A percentile compares a stretch with the other conserved stretches of the same genome.
These are phyloP conservation scores for Buceros bicornis DNA, from an alignment of 2,797 vertebrate species.

Conservation along the genomic window DNA sequence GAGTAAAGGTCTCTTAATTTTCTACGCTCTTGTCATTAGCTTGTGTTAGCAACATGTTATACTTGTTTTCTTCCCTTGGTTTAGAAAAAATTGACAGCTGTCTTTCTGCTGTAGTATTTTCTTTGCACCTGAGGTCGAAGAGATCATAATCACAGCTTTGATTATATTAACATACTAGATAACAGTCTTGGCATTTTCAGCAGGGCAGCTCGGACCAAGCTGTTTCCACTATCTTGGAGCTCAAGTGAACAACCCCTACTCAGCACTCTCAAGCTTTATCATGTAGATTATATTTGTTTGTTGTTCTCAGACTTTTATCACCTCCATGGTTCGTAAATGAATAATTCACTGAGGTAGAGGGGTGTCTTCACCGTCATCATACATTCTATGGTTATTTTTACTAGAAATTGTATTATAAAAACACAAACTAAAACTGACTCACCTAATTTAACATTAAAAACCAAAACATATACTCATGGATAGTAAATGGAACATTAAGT, in stretches of 20 bases:
- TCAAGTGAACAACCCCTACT: background rate
- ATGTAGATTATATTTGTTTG: constrained; percentile 29
- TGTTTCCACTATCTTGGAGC: background rate
- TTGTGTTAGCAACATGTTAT: constrained; percentile 56
- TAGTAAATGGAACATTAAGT: background rate
- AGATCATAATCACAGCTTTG: constrained; percentile 8
- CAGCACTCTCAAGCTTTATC: constrained; percentile 27
- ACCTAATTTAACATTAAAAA: background rate
- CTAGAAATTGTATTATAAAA: background rate
- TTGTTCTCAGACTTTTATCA: constrained; percentile 39
- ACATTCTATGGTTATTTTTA: background rate
- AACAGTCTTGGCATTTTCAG: constrained; percentile 14
- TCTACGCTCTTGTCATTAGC: constrained; percentile 82
- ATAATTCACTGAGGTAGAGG: constrained; percentile 34
- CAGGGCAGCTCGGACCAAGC: constrained; percentile 6
- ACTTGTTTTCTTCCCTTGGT: constrained; percentile 11
- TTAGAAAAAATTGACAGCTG: constrained; percentile 57
- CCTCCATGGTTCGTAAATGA: constrained; percentile 24
- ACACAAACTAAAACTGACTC: background rate
- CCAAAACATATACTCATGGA: background rate
- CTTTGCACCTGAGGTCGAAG: constrained; percentile 49
- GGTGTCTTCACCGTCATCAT: background rate
- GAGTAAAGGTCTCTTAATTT: constrained; percentile 89
- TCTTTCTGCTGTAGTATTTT: constrained; percentile 62
- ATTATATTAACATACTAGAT: constrained; percentile 6